Conservation (phyloP, 2,113 vertebrate genomes). For the Tenebrosternarchus preto region DNA sequence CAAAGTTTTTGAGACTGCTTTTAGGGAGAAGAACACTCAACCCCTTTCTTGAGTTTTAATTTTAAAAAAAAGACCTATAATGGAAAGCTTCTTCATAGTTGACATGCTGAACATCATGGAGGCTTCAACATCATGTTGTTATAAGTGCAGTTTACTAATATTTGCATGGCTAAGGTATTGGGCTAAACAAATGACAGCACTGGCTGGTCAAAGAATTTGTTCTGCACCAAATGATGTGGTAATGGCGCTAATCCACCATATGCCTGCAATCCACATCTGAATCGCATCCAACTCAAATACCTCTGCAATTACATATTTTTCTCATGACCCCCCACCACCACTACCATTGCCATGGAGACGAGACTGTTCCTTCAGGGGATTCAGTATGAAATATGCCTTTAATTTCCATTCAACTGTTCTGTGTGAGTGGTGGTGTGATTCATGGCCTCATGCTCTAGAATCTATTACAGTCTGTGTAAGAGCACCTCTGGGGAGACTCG, state of each 20-base stretch:
- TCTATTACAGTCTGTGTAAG: conserved; percentile 13
- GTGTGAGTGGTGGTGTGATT: conserved; percentile 39
- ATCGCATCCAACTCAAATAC: background rate
- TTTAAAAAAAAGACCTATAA: no score
- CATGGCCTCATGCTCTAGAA: conserved; percentile 34
- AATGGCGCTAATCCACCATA: conserved; percentile 10
- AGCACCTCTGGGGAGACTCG: conserved; percentile 9
- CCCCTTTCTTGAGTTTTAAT: no score
- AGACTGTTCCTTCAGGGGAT: conserved; percentile 1
- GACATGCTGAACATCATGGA: background rate
- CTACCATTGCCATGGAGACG: conserved; percentile 25
- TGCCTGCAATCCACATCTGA: background rate
- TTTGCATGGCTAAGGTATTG: background rate
- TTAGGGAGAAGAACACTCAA: no score
- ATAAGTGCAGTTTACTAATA: background rate
- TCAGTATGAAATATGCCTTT: conserved; percentile 47
- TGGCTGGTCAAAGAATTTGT: background rate
- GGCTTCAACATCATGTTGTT: background rate
- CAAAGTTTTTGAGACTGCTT: no score
- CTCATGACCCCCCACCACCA: background rate
- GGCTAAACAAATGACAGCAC: conserved; percentile 1
- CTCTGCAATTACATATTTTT: conserved; percentile 8
- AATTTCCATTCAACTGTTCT: conserved; percentile 42
- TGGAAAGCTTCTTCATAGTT: background rate
- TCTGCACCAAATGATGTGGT: background rate